These are phyloP conservation scores for Amblyjoppa proteus DNA, from an alignment of 2,888 invertebrate species.

Conservation along the genomic window DNA sequence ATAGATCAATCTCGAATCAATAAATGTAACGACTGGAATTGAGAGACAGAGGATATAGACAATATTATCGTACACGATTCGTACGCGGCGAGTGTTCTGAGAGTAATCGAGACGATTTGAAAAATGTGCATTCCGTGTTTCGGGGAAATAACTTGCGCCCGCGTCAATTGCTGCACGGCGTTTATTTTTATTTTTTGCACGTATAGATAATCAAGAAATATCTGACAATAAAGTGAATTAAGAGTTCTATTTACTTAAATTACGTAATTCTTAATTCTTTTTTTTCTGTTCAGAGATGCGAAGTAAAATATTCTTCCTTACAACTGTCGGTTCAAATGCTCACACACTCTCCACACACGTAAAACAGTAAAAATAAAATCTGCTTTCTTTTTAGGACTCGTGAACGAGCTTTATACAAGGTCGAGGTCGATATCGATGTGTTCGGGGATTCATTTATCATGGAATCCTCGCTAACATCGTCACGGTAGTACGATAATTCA, in stretches of 20 bases:
- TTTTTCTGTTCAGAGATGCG: conserved; percentile 1
- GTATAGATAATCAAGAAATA: conserved; percentile 1
- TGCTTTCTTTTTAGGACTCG: conserved; percentile 18
- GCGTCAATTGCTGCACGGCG: neutral
- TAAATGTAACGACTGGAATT: conserved; percentile 8
- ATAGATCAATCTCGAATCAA: conserved; percentile 22
- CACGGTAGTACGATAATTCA: conserved; percentile 1
- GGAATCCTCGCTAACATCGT: neutral
- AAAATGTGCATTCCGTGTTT: conserved; percentile 31
- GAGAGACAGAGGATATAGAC: conserved; percentile 12
- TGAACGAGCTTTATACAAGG: conserved; percentile 47
- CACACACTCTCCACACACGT: conserved; percentile 27
- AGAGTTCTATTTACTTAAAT: conserved; percentile 27
- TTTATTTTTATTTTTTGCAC: conserved; percentile 8
- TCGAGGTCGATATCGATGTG: conserved; percentile 35
- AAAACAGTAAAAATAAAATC: conserved; percentile 54
- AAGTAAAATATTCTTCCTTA: conserved; percentile 6
- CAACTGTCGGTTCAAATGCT: neutral
- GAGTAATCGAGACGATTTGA: conserved; percentile 37
- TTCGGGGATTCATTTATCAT: neutral
- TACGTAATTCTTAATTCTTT: conserved; percentile 7
- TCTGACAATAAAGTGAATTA: conserved; percentile 5
- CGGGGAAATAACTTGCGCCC: neutral
- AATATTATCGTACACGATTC: neutral
- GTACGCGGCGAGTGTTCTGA: neutral